Percentiles rank a stretch among this genome's conserved stretches.
These are phyloP conservation scores for Drosophila pegasa DNA, from an alignment of 2,888 invertebrate genomes.

Conservation along the genomic window DNA sequence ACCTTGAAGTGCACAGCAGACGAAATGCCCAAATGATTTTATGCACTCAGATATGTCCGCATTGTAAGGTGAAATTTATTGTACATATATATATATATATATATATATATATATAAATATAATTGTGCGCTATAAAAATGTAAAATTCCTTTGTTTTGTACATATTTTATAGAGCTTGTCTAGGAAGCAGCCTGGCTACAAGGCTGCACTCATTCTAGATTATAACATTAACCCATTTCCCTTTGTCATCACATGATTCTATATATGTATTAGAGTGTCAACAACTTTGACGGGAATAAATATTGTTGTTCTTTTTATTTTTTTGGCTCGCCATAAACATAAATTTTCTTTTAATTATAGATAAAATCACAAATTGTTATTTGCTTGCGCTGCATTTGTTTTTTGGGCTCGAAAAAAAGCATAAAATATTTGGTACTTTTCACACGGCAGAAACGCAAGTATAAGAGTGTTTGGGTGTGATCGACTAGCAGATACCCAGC, in stretches of 20 bases:
- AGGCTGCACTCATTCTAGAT: conserved; percentile 12
- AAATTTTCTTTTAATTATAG: conserved; percentile 49
- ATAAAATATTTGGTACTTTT: conserved; percentile 50
- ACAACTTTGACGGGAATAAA: conserved; percentile 18
- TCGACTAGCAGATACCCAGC: neutral
- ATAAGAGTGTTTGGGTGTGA: neutral
- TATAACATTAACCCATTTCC: conserved; percentile 57
- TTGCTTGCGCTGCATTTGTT: conserved; percentile 35
- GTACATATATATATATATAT: conserved; percentile 8
- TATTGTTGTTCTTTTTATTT: neutral
- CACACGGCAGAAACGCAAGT: conserved; percentile 38
- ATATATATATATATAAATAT: neutral
- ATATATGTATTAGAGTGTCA: conserved; percentile 30
- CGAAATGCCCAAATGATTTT: conserved; percentile 25
- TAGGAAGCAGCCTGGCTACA: neutral
- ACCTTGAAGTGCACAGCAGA: conserved; percentile 47
- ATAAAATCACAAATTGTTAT: conserved; percentile 45
- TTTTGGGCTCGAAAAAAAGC: conserved; percentile 23
- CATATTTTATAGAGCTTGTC: neutral
- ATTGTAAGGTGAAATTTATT: conserved; percentile 20
- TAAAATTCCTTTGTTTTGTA: neutral
- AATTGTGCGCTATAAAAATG: conserved; percentile 3
- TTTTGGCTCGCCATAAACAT: conserved; percentile 20
- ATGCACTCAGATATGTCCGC: conserved; percentile 15
- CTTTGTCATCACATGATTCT: conserved; percentile 49